Percentiles rank a stretch among this genome's conserved stretches.
phyloP scores from a whole-genome alignment of 2,797 vertebrate species.

The Selene dorsalis region DNA sequence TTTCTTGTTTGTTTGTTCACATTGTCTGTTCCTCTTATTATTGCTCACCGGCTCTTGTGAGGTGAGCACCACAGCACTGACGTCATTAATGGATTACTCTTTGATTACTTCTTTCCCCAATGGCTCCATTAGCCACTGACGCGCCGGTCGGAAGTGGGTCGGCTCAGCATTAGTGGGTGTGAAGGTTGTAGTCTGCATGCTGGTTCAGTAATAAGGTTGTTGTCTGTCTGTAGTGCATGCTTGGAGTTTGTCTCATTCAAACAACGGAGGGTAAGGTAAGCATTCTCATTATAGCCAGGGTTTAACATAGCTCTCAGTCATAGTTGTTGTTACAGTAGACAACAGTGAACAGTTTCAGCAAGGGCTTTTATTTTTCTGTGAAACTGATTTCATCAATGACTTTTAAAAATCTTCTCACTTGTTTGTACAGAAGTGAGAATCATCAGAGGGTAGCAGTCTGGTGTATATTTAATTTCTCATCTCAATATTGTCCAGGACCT shows the following conservation, averaged over 20 bases:
- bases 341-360: not conserved
- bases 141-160: constrained; percentile 58
- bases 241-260: constrained; percentile 35
- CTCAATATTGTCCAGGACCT: not conserved
- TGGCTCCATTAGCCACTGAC: constrained; percentile 7
- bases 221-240: constrained; percentile 11
- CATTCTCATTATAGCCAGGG: not conserved
- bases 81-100: constrained; percentile 65
- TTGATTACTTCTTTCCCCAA: constrained; percentile 42
- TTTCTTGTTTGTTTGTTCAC: not conserved
- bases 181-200: constrained; percentile 39
- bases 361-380: not conserved
- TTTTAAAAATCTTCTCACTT: not conserved
- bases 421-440: not conserved
- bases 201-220: constrained; percentile 38
- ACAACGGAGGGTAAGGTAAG: constrained; percentile 54
- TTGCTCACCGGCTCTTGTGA: not conserved
- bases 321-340: not conserved
- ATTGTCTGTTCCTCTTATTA: not conserved
- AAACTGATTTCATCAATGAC: not conserved
- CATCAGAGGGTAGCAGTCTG: not conserved
- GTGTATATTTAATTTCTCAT: not conserved
- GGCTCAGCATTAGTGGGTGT: constrained; percentile 55
- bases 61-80: constrained; percentile 9
- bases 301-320: not conserved